A percentile compares a stretch with the other conserved stretches of the same genome.
These are phyloP conservation scores for Odontamblyopus lacepedii DNA, from an alignment of 2,797 vertebrate species.

Conservation along the genomic window DNA sequence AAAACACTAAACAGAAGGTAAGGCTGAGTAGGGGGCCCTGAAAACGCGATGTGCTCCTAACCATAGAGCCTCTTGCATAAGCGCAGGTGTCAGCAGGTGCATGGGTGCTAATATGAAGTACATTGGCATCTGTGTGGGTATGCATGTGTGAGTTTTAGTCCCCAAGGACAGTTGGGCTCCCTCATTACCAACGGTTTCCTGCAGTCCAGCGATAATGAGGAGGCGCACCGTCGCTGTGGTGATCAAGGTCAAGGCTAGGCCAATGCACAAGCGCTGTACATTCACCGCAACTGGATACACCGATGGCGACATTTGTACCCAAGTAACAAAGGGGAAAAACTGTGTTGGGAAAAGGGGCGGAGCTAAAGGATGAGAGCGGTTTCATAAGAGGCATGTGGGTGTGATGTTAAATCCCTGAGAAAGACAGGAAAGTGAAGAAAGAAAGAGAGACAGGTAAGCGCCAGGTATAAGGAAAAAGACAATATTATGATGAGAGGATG, in stretches of 20 bases:
- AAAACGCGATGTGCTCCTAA: slow-evolving; percentile 64
- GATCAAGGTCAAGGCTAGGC: slow-evolving; percentile 80
- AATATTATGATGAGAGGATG: slow-evolving; percentile 17
- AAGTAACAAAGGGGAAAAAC: not conserved
- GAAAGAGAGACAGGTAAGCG: slow-evolving; percentile 22
- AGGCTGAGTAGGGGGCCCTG: slow-evolving; percentile 72
- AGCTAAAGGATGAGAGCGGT: slow-evolving; percentile 21
- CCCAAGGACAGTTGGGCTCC: slow-evolving; percentile 64
- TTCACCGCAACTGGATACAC: slow-evolving; percentile 30
- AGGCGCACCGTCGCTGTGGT: slow-evolving; percentile 68
- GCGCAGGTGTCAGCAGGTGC: slow-evolving; percentile 75
- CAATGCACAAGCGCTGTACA: slow-evolving; percentile 35
- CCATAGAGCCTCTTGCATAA: slow-evolving; percentile 65
- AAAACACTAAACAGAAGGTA: slow-evolving; percentile 75
- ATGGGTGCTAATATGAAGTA: slow-evolving; percentile 59
- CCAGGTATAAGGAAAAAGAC: slow-evolving; percentile 41
- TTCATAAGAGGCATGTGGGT: slow-evolving; percentile 45
- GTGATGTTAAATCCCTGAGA: slow-evolving; percentile 42
- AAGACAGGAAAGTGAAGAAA: slow-evolving; percentile 21
- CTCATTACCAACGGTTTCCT: slow-evolving; percentile 79
- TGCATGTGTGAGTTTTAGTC: slow-evolving; percentile 39
- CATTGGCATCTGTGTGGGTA: slow-evolving; percentile 59
- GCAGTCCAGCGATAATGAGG: slow-evolving; percentile 77
- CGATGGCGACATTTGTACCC: slow-evolving; percentile 4
- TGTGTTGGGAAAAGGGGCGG: slow-evolving; percentile 25